These are phyloP conservation scores for Haliclona indistincta DNA, from an alignment of 37 sponge, comb jelly and placozoan species.

Conservation along the genomic window DNA sequence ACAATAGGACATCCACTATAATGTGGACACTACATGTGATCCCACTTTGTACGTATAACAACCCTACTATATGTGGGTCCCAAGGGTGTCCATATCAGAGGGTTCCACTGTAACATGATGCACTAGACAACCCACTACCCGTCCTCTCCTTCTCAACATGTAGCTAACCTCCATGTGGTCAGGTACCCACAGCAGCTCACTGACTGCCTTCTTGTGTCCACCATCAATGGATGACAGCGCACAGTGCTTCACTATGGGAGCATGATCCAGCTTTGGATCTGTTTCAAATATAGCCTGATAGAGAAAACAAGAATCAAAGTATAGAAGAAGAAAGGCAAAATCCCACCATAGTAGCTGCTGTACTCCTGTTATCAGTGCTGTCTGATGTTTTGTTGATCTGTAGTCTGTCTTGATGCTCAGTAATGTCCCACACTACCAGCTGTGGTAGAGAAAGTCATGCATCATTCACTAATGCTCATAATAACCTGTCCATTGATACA, in stretches of 20 bases:
- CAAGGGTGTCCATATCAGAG: too few species aligned
- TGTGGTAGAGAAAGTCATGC: conserved; percentile 9
- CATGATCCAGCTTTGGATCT: conserved; percentile 76
- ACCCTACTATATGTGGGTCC: too few species aligned
- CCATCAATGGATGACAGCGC: conserved; percentile 84
- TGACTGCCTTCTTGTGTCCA: conserved; percentile 78
- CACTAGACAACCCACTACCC: too few species aligned
- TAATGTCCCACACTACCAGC: conserved; percentile 95
- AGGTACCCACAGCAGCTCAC: conserved; percentile 93
- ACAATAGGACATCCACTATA: too few species aligned
- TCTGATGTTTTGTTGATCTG: conserved; percentile 60
- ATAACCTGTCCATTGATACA: conserved; percentile 92
- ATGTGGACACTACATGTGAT: too few species aligned
- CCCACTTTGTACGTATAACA: too few species aligned
- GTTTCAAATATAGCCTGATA: conserved; percentile 77
- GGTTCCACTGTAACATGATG: too few species aligned
- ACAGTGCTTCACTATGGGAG: conserved; percentile 84
- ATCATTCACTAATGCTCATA: not conserved
- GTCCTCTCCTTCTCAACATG: too few species aligned
- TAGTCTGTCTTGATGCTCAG: conserved; percentile 71
- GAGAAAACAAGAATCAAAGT: not conserved
- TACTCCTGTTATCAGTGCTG: conserved; percentile 23
- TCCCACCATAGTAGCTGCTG: conserved; percentile 45
- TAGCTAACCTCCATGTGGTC: conserved; percentile 80
- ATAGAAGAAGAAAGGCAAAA: not conserved